phyloP scores from a whole-genome alignment of 2,888 invertebrate species.

The Cosmorhoe ocellata region DNA sequence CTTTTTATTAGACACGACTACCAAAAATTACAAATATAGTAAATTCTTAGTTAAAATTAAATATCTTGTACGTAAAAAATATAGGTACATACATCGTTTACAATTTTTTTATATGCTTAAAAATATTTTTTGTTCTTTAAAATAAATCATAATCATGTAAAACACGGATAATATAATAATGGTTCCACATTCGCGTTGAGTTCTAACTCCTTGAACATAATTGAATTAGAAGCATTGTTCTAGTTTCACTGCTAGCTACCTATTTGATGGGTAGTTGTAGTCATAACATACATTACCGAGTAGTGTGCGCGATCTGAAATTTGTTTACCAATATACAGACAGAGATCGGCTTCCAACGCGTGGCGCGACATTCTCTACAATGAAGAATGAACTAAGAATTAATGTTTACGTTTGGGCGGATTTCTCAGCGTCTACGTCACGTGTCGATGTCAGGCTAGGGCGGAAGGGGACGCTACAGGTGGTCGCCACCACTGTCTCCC shows the following conservation, averaged over 20 bases:
- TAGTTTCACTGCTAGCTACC: constrained; percentile 31
- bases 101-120: too few relatives aligned
- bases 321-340: constrained; percentile 78
- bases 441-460: constrained; percentile 65
- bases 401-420: constrained; percentile 82
- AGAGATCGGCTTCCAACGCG: constrained; percentile 73
- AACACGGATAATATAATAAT: too few relatives aligned
- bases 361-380: constrained; percentile 76
- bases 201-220: constrained; percentile 62
- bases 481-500: constrained; percentile 54
- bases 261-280: constrained; percentile 31
- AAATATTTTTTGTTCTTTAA: too few relatives aligned
- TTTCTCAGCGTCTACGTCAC: constrained; percentile 79
- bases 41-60: too few relatives aligned
- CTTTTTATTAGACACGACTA: too few relatives aligned
- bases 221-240: constrained; percentile 63
- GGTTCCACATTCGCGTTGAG: constrained; percentile 36
- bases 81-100: too few relatives aligned
- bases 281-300: constrained; percentile 41
- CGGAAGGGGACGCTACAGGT: constrained; percentile 65
- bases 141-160: too few relatives aligned
- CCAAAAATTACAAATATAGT: too few relatives aligned
- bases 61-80: too few relatives aligned
- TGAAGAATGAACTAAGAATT: constrained; percentile 81
- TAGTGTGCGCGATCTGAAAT: constrained; percentile 48